A percentile compares a stretch with the other conserved stretches of the same genome.
Evolutionary conservation across 2,888 invertebrate species (phyloP).

Genomic region (Drosophila multiciliata): DNA sequence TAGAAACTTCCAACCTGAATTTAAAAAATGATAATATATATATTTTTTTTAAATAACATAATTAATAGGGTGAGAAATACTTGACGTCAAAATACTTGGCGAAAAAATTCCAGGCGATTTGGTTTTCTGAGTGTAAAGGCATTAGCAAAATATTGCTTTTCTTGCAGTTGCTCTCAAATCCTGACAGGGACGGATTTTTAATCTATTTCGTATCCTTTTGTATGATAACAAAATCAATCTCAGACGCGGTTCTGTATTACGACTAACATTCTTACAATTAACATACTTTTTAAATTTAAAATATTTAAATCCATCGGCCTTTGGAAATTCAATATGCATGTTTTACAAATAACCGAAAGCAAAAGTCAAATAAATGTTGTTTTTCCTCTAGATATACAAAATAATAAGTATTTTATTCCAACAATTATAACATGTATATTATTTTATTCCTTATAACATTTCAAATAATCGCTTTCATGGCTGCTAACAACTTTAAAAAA

Average conservation of each 20-base stretch:
- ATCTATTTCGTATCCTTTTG: neutral
- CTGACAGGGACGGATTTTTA: neutral
- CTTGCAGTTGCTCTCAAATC: neutral
- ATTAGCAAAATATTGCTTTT: neutral
- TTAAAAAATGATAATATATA: no score
- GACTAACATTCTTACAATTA: neutral
- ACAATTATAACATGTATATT: slow-evolving; percentile 4
- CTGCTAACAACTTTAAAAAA: slow-evolving; percentile 3
- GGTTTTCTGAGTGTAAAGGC: neutral
- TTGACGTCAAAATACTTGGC: no score
- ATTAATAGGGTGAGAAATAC: no score
- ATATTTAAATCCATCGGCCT: neutral
- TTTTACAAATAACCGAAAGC: neutral
- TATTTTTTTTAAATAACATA: no score
- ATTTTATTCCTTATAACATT: slow-evolving; percentile 27
- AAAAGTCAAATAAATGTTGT: neutral
- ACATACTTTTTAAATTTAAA: neutral
- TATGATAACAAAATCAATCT: neutral
- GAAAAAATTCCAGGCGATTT: neutral
- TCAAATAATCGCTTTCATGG: slow-evolving; percentile 10
- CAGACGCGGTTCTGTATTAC: neutral
- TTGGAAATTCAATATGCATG: neutral
- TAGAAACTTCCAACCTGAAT: no score
- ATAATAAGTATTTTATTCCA: slow-evolving; percentile 1
- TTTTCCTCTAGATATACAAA: neutral